phyloP scores from a whole-genome alignment of 2,113 vertebrate genomes.

The Tetrax tetrax region DNA sequence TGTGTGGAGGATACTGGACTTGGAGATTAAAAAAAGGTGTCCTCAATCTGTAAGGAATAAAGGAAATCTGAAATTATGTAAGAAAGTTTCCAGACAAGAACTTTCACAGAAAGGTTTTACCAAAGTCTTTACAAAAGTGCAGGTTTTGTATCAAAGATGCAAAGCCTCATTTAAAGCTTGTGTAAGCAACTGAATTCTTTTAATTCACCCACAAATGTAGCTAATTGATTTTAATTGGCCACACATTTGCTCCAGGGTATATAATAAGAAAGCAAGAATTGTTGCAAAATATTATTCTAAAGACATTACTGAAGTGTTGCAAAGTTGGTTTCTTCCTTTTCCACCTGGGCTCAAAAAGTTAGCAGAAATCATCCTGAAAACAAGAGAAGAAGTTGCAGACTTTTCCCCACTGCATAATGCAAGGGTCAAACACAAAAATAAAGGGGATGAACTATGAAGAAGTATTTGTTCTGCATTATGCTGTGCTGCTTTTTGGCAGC shows the following conservation, averaged over 20 bases:
- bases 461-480: conserved; percentile 45
- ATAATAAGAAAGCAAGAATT: not conserved
- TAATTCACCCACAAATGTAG: not conserved
- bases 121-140: not conserved
- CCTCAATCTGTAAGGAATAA: not conserved
- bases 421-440: conserved; percentile 7
- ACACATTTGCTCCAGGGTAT: not conserved
- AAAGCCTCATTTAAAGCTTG: not conserved
- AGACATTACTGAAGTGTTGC: not conserved
- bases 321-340: not conserved
- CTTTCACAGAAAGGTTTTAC: not conserved
- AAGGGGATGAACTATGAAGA: not conserved
- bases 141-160: not conserved
- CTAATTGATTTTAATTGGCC: not conserved
- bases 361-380: not conserved
- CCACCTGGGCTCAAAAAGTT: not conserved
- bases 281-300: not conserved
- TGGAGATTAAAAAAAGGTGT: not conserved
- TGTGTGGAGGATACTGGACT: not conserved
- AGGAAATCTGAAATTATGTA: not conserved
- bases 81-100: not conserved
- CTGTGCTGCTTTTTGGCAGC: conserved; percentile 42
- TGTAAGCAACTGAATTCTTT: not conserved
- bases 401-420: not conserved
- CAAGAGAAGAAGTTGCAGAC: not conserved